These are phyloP conservation scores for Globodera ellingtonae DNA, from an alignment of 1,140 invertebrate species.

Conservation along the genomic window DNA sequence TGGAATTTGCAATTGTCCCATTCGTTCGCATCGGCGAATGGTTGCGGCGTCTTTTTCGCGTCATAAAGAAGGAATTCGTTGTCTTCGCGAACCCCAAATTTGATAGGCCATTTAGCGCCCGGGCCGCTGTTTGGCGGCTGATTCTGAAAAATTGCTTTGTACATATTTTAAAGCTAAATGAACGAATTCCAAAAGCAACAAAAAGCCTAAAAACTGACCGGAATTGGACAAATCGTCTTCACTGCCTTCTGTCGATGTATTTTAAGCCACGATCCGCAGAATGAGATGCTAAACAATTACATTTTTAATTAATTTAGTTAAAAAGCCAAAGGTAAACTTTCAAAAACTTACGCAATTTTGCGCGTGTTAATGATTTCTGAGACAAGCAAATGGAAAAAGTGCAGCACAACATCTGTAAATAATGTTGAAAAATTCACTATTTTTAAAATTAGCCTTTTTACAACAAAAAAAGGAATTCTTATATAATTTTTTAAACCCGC, in stretches of 20 bases:
- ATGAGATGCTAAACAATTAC: conserved; percentile 68
- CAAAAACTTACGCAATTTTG: conserved; percentile 60
- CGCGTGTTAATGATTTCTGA: conserved; percentile 77
- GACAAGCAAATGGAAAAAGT: conserved; percentile 74
- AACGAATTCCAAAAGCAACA: background rate
- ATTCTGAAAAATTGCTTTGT: conserved; percentile 15
- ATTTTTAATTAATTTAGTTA: background rate
- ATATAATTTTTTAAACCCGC: too few relatives aligned
- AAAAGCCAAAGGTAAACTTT: background rate
- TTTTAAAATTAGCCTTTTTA: too few relatives aligned
- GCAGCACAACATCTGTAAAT: conserved; percentile 70
- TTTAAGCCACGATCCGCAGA: conserved; percentile 73
- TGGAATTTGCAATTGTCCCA: conserved; percentile 77
- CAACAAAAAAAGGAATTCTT: too few relatives aligned
- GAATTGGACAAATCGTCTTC: conserved; percentile 67
- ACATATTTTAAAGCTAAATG: conserved; percentile 34
- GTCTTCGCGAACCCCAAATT: conserved; percentile 71
- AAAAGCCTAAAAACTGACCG: conserved; percentile 6
- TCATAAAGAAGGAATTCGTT: conserved; percentile 77
- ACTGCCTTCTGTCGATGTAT: conserved; percentile 77
- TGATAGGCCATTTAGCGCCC: conserved; percentile 50
- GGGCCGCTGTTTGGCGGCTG: conserved; percentile 22
- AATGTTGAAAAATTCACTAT: too few relatives aligned
- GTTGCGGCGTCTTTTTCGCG: conserved; percentile 66
- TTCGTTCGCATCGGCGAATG: conserved; percentile 71